These are phyloP conservation scores for Megalopta genalis DNA, from an alignment of 1,140 invertebrate species.

Conservation along the genomic window DNA sequence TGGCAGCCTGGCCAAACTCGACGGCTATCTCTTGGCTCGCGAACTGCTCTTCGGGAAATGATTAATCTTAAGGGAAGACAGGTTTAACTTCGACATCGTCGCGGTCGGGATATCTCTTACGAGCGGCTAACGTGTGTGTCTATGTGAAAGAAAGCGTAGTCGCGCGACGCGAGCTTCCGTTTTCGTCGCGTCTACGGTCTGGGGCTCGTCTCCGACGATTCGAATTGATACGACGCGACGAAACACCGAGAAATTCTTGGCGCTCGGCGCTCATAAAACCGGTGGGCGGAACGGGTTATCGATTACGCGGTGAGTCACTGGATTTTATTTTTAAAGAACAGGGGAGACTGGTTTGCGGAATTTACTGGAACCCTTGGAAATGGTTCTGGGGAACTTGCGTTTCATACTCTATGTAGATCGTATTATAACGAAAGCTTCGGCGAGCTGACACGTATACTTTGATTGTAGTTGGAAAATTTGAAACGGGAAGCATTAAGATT, in stretches of 20 bases:
- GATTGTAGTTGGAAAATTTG: too few species aligned
- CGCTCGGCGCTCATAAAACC: neutral
- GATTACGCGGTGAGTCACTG: neutral
- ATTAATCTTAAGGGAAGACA: constrained; percentile 47
- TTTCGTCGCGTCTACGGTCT: neutral
- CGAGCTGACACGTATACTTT: too few species aligned
- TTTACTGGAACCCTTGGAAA: neutral
- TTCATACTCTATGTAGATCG: too few species aligned
- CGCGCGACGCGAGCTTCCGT: neutral
- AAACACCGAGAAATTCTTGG: neutral
- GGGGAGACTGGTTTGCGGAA: neutral
- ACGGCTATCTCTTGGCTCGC: constrained; percentile 54
- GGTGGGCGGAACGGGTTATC: neutral
- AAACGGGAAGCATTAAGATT: too few species aligned
- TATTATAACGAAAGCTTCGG: too few species aligned
- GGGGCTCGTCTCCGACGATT: neutral
- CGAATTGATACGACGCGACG: neutral
- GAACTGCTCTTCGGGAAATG: constrained; percentile 54
- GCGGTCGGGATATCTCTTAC: neutral
- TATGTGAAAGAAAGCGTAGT: too few species aligned
- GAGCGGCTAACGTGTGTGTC: neutral
- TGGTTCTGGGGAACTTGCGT: too few species aligned
- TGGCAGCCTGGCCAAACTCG: constrained; percentile 67
- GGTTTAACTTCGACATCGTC: constrained; percentile 4
- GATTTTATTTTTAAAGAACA: constrained; percentile 1